phyloP scores from a whole-genome alignment of 2,888 invertebrate genomes.

The Polydrusus pterygomalis region DNA sequence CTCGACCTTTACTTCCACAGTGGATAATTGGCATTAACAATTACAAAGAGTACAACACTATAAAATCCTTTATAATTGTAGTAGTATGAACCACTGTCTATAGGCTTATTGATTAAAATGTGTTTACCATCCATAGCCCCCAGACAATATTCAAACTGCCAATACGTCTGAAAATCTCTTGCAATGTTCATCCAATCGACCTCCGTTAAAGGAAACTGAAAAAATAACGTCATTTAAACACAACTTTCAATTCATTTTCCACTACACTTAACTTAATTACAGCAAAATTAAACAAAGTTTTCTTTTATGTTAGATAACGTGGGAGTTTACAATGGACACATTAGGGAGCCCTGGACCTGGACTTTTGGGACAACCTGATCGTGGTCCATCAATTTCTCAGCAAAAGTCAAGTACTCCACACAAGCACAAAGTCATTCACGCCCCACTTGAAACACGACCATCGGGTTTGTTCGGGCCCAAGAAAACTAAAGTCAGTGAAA shows the following conservation, averaged over 20 bases:
- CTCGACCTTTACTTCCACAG: too few relatives aligned
- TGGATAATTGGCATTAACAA: constrained; percentile 61
- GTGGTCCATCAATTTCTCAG: constrained; percentile 3
- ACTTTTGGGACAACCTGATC: not conserved
- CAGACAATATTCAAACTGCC: constrained; percentile 58
- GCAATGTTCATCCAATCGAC: constrained; percentile 49
- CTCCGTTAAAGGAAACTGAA: constrained; percentile 44
- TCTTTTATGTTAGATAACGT: constrained; percentile 1
- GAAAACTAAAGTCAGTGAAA: not conserved
- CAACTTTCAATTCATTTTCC: constrained; percentile 17
- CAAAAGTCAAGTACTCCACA: constrained; percentile 1
- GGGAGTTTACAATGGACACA: not conserved
- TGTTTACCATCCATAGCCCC: too few relatives aligned
- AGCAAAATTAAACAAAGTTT: not conserved
- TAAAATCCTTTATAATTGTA: constrained; percentile 55
- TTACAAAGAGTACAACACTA: constrained; percentile 57
- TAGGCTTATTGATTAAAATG: constrained; percentile 53
- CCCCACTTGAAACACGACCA: not conserved
- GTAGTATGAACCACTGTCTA: too few relatives aligned
- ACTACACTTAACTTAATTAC: not conserved
- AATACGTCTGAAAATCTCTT: too few relatives aligned
- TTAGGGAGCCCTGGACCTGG: not conserved
- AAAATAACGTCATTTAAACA: constrained; percentile 21
- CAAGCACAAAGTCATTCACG: constrained; percentile 1
- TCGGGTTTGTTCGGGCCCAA: not conserved